Evolutionary conservation across 2,888 invertebrate species (phyloP).

Genomic region (Heliothis peltigera): DNA sequence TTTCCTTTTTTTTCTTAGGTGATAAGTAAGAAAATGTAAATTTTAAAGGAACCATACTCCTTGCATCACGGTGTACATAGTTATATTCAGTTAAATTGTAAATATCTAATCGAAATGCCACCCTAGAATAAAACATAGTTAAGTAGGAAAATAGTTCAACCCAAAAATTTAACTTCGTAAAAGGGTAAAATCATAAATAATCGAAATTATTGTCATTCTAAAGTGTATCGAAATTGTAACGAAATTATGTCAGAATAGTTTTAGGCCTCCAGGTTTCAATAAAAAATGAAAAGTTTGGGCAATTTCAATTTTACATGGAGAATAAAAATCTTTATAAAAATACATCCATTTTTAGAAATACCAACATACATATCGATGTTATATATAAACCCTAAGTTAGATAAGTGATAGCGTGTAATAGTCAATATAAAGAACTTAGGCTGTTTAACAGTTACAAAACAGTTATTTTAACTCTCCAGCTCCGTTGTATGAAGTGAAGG

Average conservation of each 20-base stretch:
- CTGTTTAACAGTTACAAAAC: constrained; percentile 84
- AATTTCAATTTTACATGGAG: constrained; percentile 72
- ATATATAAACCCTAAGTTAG: constrained; percentile 83
- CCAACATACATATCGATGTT: constrained; percentile 90
- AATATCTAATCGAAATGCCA: constrained; percentile 74
- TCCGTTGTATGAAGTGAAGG: constrained; percentile 58
- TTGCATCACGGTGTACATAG: constrained; percentile 87
- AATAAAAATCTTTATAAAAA: constrained; percentile 69
- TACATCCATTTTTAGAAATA: constrained; percentile 84
- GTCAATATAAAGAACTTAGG: constrained; percentile 84
- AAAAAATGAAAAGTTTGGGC: constrained; percentile 70
- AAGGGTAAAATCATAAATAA: constrained; percentile 79
- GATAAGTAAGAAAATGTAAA: constrained; percentile 78
- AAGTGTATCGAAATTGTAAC: constrained; percentile 77
- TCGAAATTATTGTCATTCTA: constrained; percentile 80
- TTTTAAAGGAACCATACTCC: constrained; percentile 89
- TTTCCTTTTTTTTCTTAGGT: constrained; percentile 69
- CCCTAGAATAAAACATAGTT: constrained; percentile 67
- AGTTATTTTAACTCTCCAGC: constrained; percentile 64
- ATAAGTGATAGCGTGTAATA: constrained; percentile 81
- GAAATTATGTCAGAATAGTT: constrained; percentile 76
- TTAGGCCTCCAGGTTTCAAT: constrained; percentile 72
- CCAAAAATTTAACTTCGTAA: constrained; percentile 69
- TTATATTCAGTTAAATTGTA: constrained; percentile 78
- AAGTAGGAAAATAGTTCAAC: constrained; percentile 76